A percentile compares a stretch with the other conserved stretches of the same genome.
These are phyloP conservation scores for Lynx canadensis DNA, from an alignment of 2,113 vertebrate species.

Conservation along the genomic window DNA sequence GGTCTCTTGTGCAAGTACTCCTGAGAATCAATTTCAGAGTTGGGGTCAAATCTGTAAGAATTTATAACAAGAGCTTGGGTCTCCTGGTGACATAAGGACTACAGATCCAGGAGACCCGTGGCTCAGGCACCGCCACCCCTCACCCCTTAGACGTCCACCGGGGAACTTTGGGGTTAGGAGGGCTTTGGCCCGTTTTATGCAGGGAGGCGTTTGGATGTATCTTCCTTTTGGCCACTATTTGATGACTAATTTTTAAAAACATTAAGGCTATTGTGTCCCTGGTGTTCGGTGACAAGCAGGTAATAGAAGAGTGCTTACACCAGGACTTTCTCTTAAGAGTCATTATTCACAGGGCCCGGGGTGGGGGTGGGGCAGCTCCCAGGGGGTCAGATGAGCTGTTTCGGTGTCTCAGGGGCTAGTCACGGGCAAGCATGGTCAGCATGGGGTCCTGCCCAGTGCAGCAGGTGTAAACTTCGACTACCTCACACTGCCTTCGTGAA, in stretches of 20 bases:
- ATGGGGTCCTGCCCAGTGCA: background rate
- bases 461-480: accelerated
- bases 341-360: accelerated
- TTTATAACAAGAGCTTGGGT: background rate
- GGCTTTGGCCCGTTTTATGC: background rate
- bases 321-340: background rate
- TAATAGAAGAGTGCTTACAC: background rate
- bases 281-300: background rate
- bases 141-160: background rate
- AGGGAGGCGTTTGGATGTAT: background rate
- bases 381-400: accelerated
- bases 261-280: background rate
- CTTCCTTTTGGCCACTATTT: background rate
- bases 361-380: background rate
- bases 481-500: background rate
- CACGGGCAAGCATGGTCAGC: accelerated
- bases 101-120: background rate
- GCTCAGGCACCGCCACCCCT: accelerated
- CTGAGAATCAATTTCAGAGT: background rate
- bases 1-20: background rate
- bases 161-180: background rate
- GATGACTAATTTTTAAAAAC: background rate
- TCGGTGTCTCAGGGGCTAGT: background rate
- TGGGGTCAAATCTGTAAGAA: background rate
- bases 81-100: background rate